Percentiles rank a stretch among this genome's conserved stretches.
Evolutionary conservation across 2,113 vertebrate species (phyloP).

Genomic region (Gobius niger): DNA sequence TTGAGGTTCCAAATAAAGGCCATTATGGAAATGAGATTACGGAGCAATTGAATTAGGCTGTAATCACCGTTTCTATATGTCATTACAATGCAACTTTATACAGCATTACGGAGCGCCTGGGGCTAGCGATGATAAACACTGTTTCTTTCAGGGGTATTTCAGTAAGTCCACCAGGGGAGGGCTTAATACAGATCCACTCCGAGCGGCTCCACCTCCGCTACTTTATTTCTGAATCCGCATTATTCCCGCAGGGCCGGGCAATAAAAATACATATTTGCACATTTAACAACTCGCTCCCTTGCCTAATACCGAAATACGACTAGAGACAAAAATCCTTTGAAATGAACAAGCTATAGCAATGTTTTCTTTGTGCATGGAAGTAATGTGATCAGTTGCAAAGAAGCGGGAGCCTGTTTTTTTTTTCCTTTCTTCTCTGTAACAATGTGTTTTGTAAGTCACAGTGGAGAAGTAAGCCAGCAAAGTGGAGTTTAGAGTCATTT

Average conservation of each 20-base stretch:
- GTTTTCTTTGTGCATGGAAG: slow-evolving; percentile 17
- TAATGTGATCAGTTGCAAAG: slow-evolving; percentile 28
- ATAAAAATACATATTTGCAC: slow-evolving; percentile 45
- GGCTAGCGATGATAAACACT: slow-evolving; percentile 73
- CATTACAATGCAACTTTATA: slow-evolving; percentile 79
- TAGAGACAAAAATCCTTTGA: slow-evolving; percentile 18
- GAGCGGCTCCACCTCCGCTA: slow-evolving; percentile 54
- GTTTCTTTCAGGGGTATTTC: slow-evolving; percentile 69
- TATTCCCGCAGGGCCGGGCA: slow-evolving; percentile 38
- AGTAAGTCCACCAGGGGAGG: slow-evolving; percentile 64
- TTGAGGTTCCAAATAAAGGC: slow-evolving; percentile 78
- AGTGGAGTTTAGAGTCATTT: neutral
- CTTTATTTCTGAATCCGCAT: slow-evolving; percentile 57
- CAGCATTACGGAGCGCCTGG: slow-evolving; percentile 70
- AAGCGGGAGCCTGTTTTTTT: neutral
- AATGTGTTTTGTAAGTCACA: slow-evolving; percentile 4
- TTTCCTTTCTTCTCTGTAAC: neutral
- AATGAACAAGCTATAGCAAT: slow-evolving; percentile 19
- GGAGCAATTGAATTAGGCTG: slow-evolving; percentile 77
- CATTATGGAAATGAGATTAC: slow-evolving; percentile 81
- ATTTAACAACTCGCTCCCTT: slow-evolving; percentile 38
- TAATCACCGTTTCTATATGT: slow-evolving; percentile 80
- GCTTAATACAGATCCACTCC: slow-evolving; percentile 51
- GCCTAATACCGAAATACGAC: slow-evolving; percentile 22
- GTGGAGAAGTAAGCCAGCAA: neutral